A percentile compares a stretch with the other conserved stretches of the same genome.
These are phyloP conservation scores for Pampus argenteus DNA, from an alignment of 2,797 vertebrate species.

Conservation along the genomic window DNA sequence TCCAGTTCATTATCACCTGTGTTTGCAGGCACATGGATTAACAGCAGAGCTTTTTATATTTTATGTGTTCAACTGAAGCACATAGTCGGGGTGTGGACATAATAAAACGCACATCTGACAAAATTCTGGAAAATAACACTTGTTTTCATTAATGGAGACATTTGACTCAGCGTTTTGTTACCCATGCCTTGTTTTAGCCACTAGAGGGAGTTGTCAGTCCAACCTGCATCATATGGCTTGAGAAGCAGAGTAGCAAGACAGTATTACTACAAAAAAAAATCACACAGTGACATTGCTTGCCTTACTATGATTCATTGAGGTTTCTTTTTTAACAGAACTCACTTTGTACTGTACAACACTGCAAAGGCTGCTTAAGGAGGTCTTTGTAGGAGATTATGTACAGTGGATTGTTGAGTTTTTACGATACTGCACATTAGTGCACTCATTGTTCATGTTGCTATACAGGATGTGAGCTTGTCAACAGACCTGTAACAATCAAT, in stretches of 20 bases:
- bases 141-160: background rate
- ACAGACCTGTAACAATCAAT: too few relatives aligned
- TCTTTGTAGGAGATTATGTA: constrained; percentile 1
- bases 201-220: constrained; percentile 68
- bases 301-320: background rate
- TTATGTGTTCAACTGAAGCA: background rate
- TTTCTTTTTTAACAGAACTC: background rate
- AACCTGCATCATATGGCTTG: background rate
- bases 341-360: background rate
- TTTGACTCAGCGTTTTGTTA: background rate
- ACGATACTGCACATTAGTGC: rapidly evolving
- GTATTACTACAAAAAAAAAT: background rate
- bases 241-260: background rate
- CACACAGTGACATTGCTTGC: background rate
- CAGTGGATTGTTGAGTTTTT: background rate
- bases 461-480: background rate
- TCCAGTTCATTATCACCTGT: background rate
- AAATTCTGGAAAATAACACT: background rate
- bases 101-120: background rate
- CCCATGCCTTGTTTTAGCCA: constrained; percentile 44
- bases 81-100: background rate
- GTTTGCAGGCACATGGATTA: background rate
- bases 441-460: background rate
- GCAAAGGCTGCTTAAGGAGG: background rate
- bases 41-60: constrained; percentile 1